phyloP scores from a whole-genome alignment of 2,888 invertebrate species.

The Leptogaster cylindrica region DNA sequence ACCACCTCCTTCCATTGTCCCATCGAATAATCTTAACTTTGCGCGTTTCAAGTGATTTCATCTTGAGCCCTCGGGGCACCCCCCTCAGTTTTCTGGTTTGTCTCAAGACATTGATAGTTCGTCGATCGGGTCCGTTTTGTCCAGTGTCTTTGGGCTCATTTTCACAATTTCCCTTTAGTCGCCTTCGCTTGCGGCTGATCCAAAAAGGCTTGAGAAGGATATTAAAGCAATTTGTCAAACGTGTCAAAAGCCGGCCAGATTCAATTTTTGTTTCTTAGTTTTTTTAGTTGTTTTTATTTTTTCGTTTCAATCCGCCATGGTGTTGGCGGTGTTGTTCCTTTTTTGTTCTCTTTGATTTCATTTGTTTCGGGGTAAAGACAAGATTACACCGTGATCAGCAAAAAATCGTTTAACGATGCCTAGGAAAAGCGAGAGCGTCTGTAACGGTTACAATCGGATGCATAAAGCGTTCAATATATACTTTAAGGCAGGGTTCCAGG shows the following conservation, averaged over 20 bases:
- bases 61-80: conserved; percentile 49
- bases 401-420: conserved; percentile 32
- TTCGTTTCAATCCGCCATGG: background rate
- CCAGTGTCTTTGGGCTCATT: conserved; percentile 26
- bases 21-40: conserved; percentile 42
- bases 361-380: conserved; percentile 34
- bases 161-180: background rate
- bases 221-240: conserved; percentile 58
- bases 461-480: background rate
- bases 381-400: conserved; percentile 36
- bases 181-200: background rate
- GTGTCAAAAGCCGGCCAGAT: conserved; percentile 55
- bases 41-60: conserved; percentile 46
- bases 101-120: conserved; percentile 30
- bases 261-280: conserved; percentile 50
- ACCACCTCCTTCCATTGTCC: conserved; percentile 49
- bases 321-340: conserved; percentile 13
- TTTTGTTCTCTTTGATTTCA: conserved; percentile 1
- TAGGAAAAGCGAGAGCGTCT: conserved; percentile 4
- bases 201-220: conserved; percentile 48
- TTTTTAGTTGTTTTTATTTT: background rate
- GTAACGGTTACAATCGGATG: conserved; percentile 12
- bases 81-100: conserved; percentile 41
- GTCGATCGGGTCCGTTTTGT: conserved; percentile 14
- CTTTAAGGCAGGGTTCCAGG: background rate